A percentile compares a stretch with the other conserved stretches of the same genome.
phyloP scores from a whole-genome alignment of 1,140 invertebrate species.

The Anastatus disparis region DNA sequence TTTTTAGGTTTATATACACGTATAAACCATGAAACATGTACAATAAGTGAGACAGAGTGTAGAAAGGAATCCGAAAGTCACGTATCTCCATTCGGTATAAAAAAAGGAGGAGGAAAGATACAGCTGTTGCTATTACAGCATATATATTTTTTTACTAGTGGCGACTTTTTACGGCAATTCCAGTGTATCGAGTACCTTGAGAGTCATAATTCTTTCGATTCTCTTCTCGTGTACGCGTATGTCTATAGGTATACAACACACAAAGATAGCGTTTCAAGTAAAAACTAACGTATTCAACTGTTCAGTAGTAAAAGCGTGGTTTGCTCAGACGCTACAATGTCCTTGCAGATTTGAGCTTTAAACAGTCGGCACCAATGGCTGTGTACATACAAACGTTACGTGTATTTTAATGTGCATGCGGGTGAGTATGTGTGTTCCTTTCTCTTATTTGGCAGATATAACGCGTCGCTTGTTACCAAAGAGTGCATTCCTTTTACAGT shows the following conservation, averaged over 20 bases:
- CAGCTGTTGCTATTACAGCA: neutral
- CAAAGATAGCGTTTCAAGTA: neutral
- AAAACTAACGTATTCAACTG: neutral
- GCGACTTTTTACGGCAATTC: neutral
- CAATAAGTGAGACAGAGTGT: no score
- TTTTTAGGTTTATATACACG: no score
- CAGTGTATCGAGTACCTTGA: neutral
- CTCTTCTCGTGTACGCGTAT: neutral
- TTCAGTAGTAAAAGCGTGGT: conserved; percentile 46
- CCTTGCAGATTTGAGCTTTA: no score
- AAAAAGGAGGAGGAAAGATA: no score
- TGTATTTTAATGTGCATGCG: neutral
- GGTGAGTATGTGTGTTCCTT: neutral
- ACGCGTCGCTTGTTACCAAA: neutral
- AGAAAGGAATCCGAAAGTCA: no score
- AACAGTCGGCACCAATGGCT: no score
- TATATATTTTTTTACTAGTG: neutral
- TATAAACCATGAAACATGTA: no score
- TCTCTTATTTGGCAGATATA: neutral
- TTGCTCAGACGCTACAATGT: conserved; percentile 23
- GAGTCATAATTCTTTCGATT: neutral
- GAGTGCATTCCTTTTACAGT: neutral
- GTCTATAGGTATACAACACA: neutral
- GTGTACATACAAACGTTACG: no score
- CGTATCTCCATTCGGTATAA: no score